phyloP scores from a whole-genome alignment of 1,140 invertebrate species.

The Dinothrombium tinctorium region DNA sequence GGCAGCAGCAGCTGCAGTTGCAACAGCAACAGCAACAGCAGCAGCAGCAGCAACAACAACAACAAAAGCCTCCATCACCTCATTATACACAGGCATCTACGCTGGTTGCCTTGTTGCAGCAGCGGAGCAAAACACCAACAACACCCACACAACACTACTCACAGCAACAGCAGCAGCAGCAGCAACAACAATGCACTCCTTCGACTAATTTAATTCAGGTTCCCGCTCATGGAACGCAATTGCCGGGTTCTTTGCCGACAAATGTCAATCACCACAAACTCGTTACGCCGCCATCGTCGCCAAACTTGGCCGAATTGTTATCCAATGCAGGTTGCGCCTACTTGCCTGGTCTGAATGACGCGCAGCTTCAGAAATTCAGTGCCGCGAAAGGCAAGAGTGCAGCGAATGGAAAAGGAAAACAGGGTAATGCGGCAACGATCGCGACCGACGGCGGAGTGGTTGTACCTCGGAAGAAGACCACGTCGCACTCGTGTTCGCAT shows the following conservation, averaged over 20 bases:
- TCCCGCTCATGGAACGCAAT: neutral
- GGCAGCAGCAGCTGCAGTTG: neutral
- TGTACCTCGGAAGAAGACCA: conserved; percentile 23
- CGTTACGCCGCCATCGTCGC: conserved; percentile 31
- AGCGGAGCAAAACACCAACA: neutral
- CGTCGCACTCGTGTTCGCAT: conserved; percentile 35
- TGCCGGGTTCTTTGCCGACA: neutral
- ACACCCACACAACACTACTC: neutral
- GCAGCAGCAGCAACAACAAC: conserved; percentile 11
- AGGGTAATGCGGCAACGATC: too few species aligned
- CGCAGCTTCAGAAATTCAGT: too few species aligned
- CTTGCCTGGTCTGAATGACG: too few species aligned
- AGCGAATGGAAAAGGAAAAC: too few species aligned
- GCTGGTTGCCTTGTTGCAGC: neutral
- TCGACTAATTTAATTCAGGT: neutral
- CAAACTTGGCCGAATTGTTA: conserved; percentile 26
- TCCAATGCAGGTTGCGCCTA: too few species aligned
- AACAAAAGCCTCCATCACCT: conserved; percentile 6
- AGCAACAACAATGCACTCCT: neutral
- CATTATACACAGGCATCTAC: conserved; percentile 4
- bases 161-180: neutral
- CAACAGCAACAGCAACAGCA: conserved; percentile 1
- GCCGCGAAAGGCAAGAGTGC: too few species aligned
- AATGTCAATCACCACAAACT: conserved; percentile 19
- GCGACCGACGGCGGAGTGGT: too few species aligned